These are phyloP conservation scores for Salarias fasciatus DNA, from an alignment of 2,797 vertebrate species.

Conservation along the genomic window DNA sequence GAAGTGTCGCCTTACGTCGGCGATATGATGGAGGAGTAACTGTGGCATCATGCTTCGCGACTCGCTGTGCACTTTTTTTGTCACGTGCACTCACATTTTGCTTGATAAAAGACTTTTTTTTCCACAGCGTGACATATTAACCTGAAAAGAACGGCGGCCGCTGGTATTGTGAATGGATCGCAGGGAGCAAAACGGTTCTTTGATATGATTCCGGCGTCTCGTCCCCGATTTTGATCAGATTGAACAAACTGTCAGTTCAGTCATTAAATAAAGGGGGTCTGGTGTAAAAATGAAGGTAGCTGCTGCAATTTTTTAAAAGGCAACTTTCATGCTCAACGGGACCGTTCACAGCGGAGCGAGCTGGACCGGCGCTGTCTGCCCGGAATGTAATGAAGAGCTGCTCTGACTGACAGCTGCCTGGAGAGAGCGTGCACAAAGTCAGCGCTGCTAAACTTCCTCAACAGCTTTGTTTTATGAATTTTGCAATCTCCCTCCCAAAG, in stretches of 20 bases:
- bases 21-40: constrained; percentile 6
- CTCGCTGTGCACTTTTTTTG: background rate
- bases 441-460: no score
- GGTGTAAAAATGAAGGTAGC: background rate
- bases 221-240: background rate
- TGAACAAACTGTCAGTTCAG: background rate
- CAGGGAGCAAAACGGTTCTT: background rate
- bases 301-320: background rate
- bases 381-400: background rate
- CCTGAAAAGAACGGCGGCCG: no score
- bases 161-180: background rate
- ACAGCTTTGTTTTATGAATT: no score
- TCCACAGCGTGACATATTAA: no score
- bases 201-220: background rate
- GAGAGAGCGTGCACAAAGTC: background rate
- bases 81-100: background rate
- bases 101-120: background rate
- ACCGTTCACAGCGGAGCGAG: constrained; percentile 1
- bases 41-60: background rate
- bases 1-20: constrained; percentile 14
- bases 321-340: constrained; percentile 1
- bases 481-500: no score
- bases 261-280: background rate
- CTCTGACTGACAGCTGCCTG: background rate
- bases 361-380: background rate